Conservation (phyloP, 2,797 vertebrate genomes). For the Pogonophryne albipinna region DNA sequence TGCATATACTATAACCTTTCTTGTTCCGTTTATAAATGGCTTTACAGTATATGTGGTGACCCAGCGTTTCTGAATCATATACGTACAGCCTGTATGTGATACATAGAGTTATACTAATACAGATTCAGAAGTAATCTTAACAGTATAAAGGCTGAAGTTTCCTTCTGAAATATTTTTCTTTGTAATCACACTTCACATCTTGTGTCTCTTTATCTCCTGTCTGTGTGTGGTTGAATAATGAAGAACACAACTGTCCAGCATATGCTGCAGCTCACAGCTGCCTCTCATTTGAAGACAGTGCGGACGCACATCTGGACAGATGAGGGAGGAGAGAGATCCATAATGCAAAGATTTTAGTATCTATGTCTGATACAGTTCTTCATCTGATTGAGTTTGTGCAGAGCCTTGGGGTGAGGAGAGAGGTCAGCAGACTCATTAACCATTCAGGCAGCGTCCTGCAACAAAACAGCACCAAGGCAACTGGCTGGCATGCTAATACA, state of each 20-base stretch:
- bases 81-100: neutral
- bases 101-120: neutral
- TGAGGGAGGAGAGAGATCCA: slow-evolving; percentile 52
- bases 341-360: slow-evolving; percentile 34
- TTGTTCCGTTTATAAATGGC: slow-evolving; percentile 28
- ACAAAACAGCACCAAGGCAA: slow-evolving; percentile 29
- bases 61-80: neutral
- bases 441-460: slow-evolving; percentile 26
- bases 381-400: slow-evolving; percentile 34
- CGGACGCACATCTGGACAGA: slow-evolving; percentile 70
- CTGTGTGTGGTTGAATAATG: slow-evolving; percentile 44
- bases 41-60: slow-evolving; percentile 14
- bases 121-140: slow-evolving; percentile 13
- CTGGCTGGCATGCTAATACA: slow-evolving; percentile 60
- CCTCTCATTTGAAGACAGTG: slow-evolving; percentile 65
- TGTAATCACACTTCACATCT: slow-evolving; percentile 7
- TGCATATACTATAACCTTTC: slow-evolving; percentile 36
- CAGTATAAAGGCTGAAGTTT: neutral
- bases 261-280: slow-evolving; percentile 71
- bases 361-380: slow-evolving; percentile 32
- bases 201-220: slow-evolving; percentile 36
- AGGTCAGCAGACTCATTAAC: slow-evolving; percentile 35
- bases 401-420: slow-evolving; percentile 38
- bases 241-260: slow-evolving; percentile 55
- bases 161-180: neutral